These are phyloP conservation scores for Stichodactyla mertensii DNA, from an alignment of 64 coral and sea anemone species.

Conservation along the genomic window DNA sequence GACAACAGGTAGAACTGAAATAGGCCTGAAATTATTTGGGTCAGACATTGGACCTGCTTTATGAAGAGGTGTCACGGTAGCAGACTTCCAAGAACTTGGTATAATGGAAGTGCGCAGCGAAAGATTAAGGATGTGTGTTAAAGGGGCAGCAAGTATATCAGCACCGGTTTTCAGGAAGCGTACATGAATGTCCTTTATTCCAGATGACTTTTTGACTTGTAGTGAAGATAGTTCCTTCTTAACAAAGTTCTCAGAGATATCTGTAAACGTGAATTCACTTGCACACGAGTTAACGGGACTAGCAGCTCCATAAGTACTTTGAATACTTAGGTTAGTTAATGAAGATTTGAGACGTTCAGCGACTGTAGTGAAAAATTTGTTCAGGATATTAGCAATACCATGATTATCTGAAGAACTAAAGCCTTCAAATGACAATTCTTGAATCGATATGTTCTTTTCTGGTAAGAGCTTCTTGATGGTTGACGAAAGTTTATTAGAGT, in stretches of 20 bases:
- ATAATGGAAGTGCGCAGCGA: not conserved
- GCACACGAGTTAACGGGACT: not conserved
- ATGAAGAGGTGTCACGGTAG: slow-evolving; percentile 18
- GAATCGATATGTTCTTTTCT: too few species aligned
- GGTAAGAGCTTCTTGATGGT: too few species aligned
- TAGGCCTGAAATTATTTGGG: slow-evolving; percentile 20
- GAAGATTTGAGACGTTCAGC: not conserved
- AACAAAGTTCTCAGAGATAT: slow-evolving; percentile 28
- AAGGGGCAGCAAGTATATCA: not conserved
- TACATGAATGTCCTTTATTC: not conserved
- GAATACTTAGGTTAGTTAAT: not conserved
- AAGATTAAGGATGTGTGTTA: not conserved
- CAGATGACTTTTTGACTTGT: slow-evolving; percentile 23
- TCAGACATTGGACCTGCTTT: slow-evolving; percentile 24
- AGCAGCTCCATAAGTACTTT: not conserved
- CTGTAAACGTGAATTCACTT: slow-evolving; percentile 16
- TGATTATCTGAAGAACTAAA: slow-evolving; percentile 9
- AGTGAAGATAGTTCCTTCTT: slow-evolving; percentile 32
- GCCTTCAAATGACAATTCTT: too few species aligned
- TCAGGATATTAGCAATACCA: slow-evolving; percentile 20
- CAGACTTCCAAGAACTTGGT: slow-evolving; percentile 13
- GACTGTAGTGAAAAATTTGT: slow-evolving; percentile 36
- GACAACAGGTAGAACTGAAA: slow-evolving; percentile 34
- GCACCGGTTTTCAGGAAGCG: not conserved
- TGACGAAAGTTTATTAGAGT: too few species aligned